Percentiles rank a stretch among this genome's conserved stretches.
Evolutionary conservation across 2,888 invertebrate species (phyloP).

Genomic region (Trissolcus brochymenae): DNA sequence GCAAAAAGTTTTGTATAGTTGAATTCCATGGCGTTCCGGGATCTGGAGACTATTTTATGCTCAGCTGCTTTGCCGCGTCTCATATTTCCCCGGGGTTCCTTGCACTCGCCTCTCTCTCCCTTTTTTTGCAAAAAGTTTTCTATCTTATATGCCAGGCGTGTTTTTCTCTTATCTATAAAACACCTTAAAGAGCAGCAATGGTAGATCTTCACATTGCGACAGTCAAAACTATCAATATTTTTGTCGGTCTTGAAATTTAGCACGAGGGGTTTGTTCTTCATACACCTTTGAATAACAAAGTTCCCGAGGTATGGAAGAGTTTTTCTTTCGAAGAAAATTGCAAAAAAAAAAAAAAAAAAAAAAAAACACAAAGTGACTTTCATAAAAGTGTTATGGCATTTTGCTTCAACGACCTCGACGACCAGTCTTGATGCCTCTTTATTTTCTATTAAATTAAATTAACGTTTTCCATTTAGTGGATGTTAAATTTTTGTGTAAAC

Average conservation of each 20-base stretch:
- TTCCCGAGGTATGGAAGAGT: no score
- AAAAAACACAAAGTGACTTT: constrained; percentile 32
- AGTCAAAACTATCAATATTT: no score
- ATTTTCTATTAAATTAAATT: constrained; percentile 46
- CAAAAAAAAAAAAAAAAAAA: no score
- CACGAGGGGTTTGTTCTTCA: background rate
- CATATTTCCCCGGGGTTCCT: constrained; percentile 69
- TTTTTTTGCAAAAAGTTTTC: constrained; percentile 41
- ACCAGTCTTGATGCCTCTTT: constrained; percentile 32
- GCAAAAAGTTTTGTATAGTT: constrained; percentile 54
- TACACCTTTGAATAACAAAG: no score
- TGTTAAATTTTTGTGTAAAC: constrained; percentile 47
- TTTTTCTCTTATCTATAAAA: constrained; percentile 46
- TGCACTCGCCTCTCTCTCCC: constrained; percentile 56
- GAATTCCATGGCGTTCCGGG: constrained; percentile 55
- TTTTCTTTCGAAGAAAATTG: no score
- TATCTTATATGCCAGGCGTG: constrained; percentile 48
- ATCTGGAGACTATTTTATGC: constrained; percentile 72
- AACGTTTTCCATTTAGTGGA: constrained; percentile 34
- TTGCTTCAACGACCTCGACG: constrained; percentile 38
- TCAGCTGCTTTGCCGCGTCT: constrained; percentile 73
- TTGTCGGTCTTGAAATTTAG: no score
- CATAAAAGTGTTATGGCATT: constrained; percentile 44
- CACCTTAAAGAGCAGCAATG: constrained; percentile 39
- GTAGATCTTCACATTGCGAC: no score